phyloP scores from a whole-genome alignment of 2,888 invertebrate genomes.

The Cosmia pyralina region DNA sequence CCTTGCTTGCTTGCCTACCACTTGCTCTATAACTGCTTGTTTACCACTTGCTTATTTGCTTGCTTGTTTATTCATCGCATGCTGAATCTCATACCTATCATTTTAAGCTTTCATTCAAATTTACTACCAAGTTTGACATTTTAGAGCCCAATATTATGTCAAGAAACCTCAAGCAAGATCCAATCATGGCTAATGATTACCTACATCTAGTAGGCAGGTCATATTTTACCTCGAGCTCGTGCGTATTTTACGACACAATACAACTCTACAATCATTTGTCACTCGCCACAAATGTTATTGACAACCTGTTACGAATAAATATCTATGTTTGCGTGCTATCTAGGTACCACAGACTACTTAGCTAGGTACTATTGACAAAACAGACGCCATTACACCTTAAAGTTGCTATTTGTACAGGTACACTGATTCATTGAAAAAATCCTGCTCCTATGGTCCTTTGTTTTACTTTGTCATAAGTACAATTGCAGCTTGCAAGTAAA shows the following conservation, averaged over 20 bases:
- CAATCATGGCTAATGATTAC: conserved; percentile 31
- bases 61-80: neutral
- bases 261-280: conserved; percentile 47
- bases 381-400: no score
- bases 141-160: neutral
- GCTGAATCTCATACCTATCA: neutral
- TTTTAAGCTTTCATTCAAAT: neutral
- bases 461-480: no score
- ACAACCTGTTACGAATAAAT: conserved; percentile 41
- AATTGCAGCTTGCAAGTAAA: no score
- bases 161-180: conserved; percentile 14
- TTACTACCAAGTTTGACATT: neutral
- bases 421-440: no score
- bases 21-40: neutral
- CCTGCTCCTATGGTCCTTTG: no score
- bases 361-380: neutral
- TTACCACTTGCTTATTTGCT: neutral
- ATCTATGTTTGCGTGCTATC: conserved; percentile 25
- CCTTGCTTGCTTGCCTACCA: neutral
- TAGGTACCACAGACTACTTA: no score
- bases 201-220: conserved; percentile 13
- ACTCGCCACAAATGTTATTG: conserved; percentile 53
- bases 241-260: conserved; percentile 39
- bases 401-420: no score
- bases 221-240: conserved; percentile 23